These are phyloP conservation scores for Cotesia vestalis DNA, from an alignment of 1,140 invertebrate genomes.

Conservation along the genomic window DNA sequence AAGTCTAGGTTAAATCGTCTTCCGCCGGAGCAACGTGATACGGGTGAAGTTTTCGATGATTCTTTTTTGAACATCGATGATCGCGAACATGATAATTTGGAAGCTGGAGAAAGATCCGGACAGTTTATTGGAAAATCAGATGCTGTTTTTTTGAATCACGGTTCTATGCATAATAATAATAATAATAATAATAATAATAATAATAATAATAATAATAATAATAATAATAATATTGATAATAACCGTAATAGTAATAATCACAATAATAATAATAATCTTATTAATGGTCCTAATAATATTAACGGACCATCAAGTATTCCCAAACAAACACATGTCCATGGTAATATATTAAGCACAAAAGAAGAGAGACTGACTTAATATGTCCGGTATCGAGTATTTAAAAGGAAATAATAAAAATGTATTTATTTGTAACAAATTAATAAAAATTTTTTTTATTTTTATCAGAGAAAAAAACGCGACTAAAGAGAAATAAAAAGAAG, in stretches of 20 bases:
- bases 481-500: not conserved
- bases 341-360: constrained; percentile 21
- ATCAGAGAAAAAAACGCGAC: not conserved
- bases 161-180: constrained; percentile 41
- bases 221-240: constrained; percentile 16
- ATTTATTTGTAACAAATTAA: constrained; percentile 29
- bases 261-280: no score
- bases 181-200: constrained; percentile 45
- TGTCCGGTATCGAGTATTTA: not conserved
- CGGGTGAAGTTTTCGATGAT: constrained; percentile 56
- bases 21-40: constrained; percentile 56
- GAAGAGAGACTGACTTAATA: constrained; percentile 20
- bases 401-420: constrained; percentile 9
- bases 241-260: not conserved
- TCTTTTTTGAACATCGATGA: constrained; percentile 44
- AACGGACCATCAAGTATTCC: constrained; percentile 10
- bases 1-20: constrained; percentile 71
- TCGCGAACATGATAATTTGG: not conserved
- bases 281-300: not conserved
- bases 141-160: constrained; percentile 53
- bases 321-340: constrained; percentile 14
- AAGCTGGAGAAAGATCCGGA: constrained; percentile 36
- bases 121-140: constrained; percentile 54
- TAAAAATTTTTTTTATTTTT: not conserved
- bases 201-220: constrained; percentile 42